phyloP scores from a whole-genome alignment of 2,888 invertebrate species.

The Acanthacorydalis orientalis region DNA sequence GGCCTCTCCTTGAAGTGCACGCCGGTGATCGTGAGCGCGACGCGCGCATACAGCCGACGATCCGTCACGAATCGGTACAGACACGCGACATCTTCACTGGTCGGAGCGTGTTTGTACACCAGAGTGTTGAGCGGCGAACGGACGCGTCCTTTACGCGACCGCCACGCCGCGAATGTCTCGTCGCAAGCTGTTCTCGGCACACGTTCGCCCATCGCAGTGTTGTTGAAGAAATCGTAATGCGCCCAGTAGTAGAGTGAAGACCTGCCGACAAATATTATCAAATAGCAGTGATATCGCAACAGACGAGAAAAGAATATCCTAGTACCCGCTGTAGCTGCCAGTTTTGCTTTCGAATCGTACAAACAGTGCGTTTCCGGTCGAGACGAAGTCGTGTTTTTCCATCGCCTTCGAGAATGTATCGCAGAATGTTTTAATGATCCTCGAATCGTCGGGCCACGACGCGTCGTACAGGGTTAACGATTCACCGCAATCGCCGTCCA shows the following conservation, averaged over 20 bases:
- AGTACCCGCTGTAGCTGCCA: slow-evolving; percentile 73
- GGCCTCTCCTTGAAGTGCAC: slow-evolving; percentile 74
- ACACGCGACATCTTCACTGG: slow-evolving; percentile 59
- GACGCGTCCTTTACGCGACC: slow-evolving; percentile 53
- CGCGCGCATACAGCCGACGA: slow-evolving; percentile 61
- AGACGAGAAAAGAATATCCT: background rate
- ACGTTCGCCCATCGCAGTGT: slow-evolving; percentile 69
- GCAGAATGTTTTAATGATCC: slow-evolving; percentile 86
- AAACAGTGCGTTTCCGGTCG: slow-evolving; percentile 71
- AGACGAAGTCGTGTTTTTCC: slow-evolving; percentile 87
- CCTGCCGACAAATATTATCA: slow-evolving; percentile 21
- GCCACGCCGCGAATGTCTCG: slow-evolving; percentile 77
- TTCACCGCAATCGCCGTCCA: slow-evolving; percentile 79
- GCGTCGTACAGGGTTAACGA: slow-evolving; percentile 81
- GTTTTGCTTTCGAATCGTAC: slow-evolving; percentile 84
- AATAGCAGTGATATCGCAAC: background rate
- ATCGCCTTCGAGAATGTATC: slow-evolving; percentile 85
- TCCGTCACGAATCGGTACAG: slow-evolving; percentile 73
- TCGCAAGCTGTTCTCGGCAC: slow-evolving; percentile 71
- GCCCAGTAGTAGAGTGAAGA: slow-evolving; percentile 92
- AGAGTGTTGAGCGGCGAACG: slow-evolving; percentile 74
- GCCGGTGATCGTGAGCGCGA: slow-evolving; percentile 57
- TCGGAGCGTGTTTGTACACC: slow-evolving; percentile 64
- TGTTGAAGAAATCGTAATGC: slow-evolving; percentile 86
- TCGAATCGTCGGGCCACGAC: slow-evolving; percentile 72